Conservation (phyloP, 2,888 invertebrate genomes). For the Loripinus fragilis region DNA sequence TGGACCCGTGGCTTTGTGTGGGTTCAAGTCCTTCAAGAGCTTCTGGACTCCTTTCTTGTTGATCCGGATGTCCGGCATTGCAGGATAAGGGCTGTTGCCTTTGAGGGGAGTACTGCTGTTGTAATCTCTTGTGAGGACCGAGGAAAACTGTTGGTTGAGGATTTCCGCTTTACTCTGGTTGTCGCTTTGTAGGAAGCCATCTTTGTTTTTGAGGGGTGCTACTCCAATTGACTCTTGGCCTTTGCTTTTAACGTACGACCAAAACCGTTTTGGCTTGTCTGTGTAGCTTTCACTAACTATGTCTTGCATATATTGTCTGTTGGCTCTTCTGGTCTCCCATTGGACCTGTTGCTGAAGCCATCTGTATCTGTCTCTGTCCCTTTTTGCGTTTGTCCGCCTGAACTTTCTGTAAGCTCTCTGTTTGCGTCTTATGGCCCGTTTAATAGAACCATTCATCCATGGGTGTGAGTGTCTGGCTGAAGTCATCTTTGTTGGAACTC, state of each 20-base stretch:
- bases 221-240: slow-evolving; percentile 29
- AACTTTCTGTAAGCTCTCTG: not conserved
- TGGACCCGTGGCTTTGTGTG: slow-evolving; percentile 17
- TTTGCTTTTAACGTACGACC: slow-evolving; percentile 36
- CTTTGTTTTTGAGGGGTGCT: slow-evolving; percentile 34
- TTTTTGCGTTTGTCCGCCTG: not conserved
- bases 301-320: slow-evolving; percentile 4
- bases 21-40: slow-evolving; percentile 5
- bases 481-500: slow-evolving; percentile 24
- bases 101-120: slow-evolving; percentile 15
- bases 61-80: slow-evolving; percentile 25
- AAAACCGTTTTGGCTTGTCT: slow-evolving; percentile 28
- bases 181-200: slow-evolving; percentile 36
- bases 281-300: slow-evolving; percentile 10
- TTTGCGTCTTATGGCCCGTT: slow-evolving; percentile 12
- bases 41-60: slow-evolving; percentile 14
- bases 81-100: slow-evolving; percentile 25
- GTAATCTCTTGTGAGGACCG: slow-evolving; percentile 28
- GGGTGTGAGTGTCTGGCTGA: slow-evolving; percentile 10
- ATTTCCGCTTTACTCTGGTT: slow-evolving; percentile 34
- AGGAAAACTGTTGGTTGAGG: slow-evolving; percentile 27
- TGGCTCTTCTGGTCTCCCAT: slow-evolving; percentile 13
- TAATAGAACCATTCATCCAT: slow-evolving; percentile 21
- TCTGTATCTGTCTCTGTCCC: slow-evolving; percentile 23
- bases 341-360: slow-evolving; percentile 15